A percentile compares a stretch with the other conserved stretches of the same genome.
Evolutionary conservation across 2,888 invertebrate genomes (phyloP).

Genomic region (Pyrrhia umbra): DNA sequence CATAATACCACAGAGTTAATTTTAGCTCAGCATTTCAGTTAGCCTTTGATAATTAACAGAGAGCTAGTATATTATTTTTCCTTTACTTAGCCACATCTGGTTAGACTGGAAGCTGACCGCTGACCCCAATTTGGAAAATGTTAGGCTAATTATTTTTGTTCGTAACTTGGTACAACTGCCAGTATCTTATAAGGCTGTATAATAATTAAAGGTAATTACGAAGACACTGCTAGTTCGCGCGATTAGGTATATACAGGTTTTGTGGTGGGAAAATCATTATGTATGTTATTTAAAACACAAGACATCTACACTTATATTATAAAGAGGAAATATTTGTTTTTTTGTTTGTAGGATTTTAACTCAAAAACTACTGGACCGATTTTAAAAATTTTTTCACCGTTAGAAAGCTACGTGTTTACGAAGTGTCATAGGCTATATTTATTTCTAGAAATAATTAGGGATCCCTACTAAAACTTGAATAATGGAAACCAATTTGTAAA

Average conservation of each 20-base stretch:
- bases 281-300: background rate
- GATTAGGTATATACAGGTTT: background rate
- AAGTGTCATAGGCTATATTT: no score
- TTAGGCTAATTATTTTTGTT: conserved; percentile 20
- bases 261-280: background rate
- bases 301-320: background rate
- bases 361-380: no score
- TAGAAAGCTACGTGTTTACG: no score
- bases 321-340: no score
- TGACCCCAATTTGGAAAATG: background rate
- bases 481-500: no score
- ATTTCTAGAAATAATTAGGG: no score
- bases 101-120: conserved; percentile 15
- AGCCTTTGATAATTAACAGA: background rate
- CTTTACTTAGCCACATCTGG: conserved; percentile 6
- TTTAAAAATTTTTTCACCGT: no score
- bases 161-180: background rate
- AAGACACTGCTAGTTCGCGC: background rate
- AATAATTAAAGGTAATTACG: background rate
- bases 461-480: no score
- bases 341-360: no score
- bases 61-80: conserved; percentile 8
- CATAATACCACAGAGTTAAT: background rate
- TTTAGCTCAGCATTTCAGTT: conserved; percentile 1
- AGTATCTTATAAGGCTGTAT: background rate